These are phyloP conservation scores for Drosophila willistoni DNA, from an alignment of 1,140 invertebrate species.

Conservation along the genomic window DNA sequence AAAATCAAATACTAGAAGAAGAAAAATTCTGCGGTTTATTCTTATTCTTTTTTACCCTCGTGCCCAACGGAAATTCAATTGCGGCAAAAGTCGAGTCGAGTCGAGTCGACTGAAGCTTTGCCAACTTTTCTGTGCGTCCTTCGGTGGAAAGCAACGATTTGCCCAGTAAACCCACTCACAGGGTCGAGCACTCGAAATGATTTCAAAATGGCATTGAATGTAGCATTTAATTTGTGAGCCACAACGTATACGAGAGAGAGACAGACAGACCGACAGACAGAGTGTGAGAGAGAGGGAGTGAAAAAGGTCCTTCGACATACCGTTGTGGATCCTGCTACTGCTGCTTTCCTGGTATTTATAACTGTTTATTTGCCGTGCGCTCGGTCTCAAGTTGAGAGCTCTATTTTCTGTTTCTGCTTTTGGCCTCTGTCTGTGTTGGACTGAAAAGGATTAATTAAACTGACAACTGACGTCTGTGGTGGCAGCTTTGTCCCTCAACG, in stretches of 20 bases:
- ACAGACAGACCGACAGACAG: slow-evolving; percentile 15
- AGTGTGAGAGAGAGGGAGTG: slow-evolving; percentile 35
- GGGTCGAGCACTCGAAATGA: slow-evolving; percentile 67
- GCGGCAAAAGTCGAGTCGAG: slow-evolving; percentile 60
- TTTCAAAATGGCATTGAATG: slow-evolving; percentile 79
- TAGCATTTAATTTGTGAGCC: slow-evolving; percentile 78
- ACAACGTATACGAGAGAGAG: slow-evolving; percentile 49
- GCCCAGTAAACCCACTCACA: slow-evolving; percentile 8
- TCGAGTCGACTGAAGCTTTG: slow-evolving; percentile 32
- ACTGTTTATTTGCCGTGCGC: slow-evolving; percentile 74
- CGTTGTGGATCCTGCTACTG: slow-evolving; percentile 24
- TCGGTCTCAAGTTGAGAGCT: slow-evolving; percentile 6
- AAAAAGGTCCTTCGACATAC: slow-evolving; percentile 5
- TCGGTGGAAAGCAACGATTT: slow-evolving; percentile 29
- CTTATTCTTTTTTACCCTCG: slow-evolving; percentile 34
- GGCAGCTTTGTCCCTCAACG: neutral
- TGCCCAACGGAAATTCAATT: slow-evolving; percentile 65
- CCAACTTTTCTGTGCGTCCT: slow-evolving; percentile 67
- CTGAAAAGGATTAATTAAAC: slow-evolving; percentile 77
- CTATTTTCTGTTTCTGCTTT: slow-evolving; percentile 31
- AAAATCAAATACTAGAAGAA: slow-evolving; percentile 6
- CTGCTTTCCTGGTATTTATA: slow-evolving; percentile 60
- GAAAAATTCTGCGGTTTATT: slow-evolving; percentile 49
- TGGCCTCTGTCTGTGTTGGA: slow-evolving; percentile 38
- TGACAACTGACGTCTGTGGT: slow-evolving; percentile 62